Percentiles rank a stretch among this genome's conserved stretches.
Evolutionary conservation across 2,113 vertebrate species (phyloP).

Genomic region (Paracyprichromis sp.): DNA sequence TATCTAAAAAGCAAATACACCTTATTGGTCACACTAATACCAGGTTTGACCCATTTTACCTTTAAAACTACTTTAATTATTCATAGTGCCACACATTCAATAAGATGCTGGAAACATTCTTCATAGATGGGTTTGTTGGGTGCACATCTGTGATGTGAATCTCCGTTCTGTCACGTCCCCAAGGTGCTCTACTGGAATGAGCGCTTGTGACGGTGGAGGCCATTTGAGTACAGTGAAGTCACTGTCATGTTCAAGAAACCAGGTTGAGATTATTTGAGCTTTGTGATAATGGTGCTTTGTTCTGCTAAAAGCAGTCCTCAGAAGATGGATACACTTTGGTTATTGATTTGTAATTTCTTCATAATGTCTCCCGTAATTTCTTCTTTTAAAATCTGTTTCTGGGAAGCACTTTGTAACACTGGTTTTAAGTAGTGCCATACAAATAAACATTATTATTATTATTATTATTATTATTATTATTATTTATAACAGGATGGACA

Average conservation of each 20-base stretch:
- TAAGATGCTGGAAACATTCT: background rate
- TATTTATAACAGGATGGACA: background rate
- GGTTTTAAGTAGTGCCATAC: background rate
- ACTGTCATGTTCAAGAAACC: background rate
- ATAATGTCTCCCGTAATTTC: background rate
- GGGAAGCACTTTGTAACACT: background rate
- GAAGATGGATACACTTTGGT: background rate
- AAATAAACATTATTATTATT: background rate
- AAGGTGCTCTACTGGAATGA: background rate
- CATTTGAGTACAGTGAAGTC: background rate
- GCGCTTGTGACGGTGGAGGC: rapidly evolving
- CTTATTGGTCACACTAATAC: background rate
- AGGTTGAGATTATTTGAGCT: background rate
- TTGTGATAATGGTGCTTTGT: background rate
- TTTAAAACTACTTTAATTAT: background rate
- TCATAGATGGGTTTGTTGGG: background rate
- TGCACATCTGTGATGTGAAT: background rate
- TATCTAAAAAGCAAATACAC: background rate
- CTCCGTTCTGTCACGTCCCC: background rate
- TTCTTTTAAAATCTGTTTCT: background rate
- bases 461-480: background rate
- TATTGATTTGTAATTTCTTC: background rate
- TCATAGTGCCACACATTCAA: background rate
- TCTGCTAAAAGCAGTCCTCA: background rate
- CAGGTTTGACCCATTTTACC: background rate